Evolutionary conservation across 2,113 vertebrate genomes (phyloP), one percentile per base, ranked within the genome.

Genomic region (Coptodon rendalli): DNA sequence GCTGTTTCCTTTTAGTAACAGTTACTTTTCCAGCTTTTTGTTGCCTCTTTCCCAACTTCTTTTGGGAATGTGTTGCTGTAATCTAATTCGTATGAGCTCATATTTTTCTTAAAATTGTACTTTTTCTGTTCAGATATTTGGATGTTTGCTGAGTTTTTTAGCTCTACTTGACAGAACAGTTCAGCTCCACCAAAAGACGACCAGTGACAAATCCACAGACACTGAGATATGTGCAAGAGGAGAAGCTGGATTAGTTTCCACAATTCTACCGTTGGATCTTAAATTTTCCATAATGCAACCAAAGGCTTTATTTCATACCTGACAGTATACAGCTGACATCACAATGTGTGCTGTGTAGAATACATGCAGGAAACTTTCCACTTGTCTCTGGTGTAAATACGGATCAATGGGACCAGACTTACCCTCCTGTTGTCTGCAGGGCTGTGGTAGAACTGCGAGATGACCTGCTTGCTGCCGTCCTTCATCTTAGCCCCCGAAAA

Each of bases 371-470:
- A 36, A 66, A 66, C 34, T 0, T 24, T 38, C 34, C 11, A 40
- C n/a, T 31, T 17, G 56, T 59, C 7, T 59, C 7, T n/a, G 0
- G 1, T 68, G 61, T 38, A 3, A 38, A 36, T 66, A 0, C 2
- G 9, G 59, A 12, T 16, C n/a, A 10, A 0, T 48, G 68, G 14
- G 14, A 7, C 14, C 1, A 45, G 8, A 73, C 97, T 97, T 93
- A 99, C 99, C 95, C 97, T 96, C 91, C 97, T 97, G 95, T 99
- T 99, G 96, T 99, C 98, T 0, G 97, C 97, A 0, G 98, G 99
- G 79, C 98, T 99, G 96, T 99, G 99, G 95, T 99, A 99, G 96
- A 99, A 99, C 96, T 99, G 98, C 5, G 98, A 96, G 2, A 99
- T 98, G 91, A 97, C 97, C 57, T 97, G 97, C 71, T 97, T 96